phyloP scores from a whole-genome alignment of 2,113 vertebrate species.

The Chaetura pelagica region DNA sequence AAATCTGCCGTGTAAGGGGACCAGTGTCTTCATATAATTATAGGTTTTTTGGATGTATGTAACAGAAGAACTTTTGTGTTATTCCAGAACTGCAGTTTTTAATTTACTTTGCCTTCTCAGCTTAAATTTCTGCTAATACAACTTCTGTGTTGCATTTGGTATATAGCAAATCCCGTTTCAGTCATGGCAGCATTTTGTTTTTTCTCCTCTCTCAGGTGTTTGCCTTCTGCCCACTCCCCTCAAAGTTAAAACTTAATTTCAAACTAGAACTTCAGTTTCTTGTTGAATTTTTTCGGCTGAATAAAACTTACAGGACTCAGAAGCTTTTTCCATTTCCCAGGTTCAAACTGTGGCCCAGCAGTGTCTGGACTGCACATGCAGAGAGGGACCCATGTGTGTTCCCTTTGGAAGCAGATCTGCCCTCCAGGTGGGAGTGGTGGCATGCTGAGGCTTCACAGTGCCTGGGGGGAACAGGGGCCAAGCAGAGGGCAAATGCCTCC shows the following conservation, averaged over 20 bases:
- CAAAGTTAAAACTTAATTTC: neutral
- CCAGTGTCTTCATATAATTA: neutral
- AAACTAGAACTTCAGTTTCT: neutral
- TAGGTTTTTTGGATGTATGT: rapidly evolving
- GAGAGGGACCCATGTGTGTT: neutral
- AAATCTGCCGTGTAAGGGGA: neutral
- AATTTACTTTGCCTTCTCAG: neutral
- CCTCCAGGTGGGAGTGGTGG: neutral
- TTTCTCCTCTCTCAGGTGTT: neutral
- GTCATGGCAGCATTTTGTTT: neutral
- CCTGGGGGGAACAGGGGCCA: neutral
- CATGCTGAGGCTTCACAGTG: neutral
- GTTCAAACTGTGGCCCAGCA: neutral
- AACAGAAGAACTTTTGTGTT: neutral
- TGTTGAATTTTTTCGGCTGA: neutral
- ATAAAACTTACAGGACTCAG: neutral
- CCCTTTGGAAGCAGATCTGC: neutral
- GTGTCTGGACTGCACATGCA: neutral
- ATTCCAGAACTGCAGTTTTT: neutral
- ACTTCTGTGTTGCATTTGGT: neutral
- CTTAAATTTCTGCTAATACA: neutral
- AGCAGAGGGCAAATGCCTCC: neutral
- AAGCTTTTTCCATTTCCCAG: neutral
- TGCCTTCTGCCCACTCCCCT: neutral
- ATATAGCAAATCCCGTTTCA: neutral